Evolutionary conservation across 2,113 vertebrate species (phyloP).

Genomic region (Cairina moschata): DNA sequence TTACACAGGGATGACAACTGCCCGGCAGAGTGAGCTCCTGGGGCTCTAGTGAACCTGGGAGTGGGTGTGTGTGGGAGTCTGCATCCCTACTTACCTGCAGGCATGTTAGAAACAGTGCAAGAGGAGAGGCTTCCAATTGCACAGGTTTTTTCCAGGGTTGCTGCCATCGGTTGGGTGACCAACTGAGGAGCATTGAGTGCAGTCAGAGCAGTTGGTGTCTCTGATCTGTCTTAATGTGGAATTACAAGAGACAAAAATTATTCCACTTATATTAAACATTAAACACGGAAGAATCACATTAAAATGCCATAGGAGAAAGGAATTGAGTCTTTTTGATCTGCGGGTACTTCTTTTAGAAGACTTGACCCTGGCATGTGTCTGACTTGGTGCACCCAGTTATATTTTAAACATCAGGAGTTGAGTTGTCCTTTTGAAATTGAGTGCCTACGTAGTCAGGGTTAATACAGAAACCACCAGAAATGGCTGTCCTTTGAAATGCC

Average conservation of each 20-base stretch:
- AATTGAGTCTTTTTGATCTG: conserved; percentile 39
- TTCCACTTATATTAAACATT: conserved; percentile 74
- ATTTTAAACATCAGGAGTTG: conserved; percentile 54
- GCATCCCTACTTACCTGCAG: background rate
- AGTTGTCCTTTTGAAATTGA: background rate
- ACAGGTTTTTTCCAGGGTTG: background rate
- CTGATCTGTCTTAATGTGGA: conserved; percentile 55
- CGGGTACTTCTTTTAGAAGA: background rate
- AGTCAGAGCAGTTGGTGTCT: background rate
- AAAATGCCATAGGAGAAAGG: background rate
- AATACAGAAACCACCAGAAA: conserved; percentile 21
- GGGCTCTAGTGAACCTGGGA: background rate
- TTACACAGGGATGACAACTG: background rate
- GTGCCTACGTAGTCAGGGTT: background rate
- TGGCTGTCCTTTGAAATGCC: background rate
- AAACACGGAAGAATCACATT: conserved; percentile 59
- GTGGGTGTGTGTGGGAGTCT: background rate
- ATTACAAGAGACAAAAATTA: conserved; percentile 38
- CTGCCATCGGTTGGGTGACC: background rate
- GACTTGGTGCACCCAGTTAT: conserved; percentile 11
- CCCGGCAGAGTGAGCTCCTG: background rate
- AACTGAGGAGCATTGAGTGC: background rate
- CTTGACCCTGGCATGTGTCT: conserved; percentile 6
- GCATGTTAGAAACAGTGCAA: background rate
- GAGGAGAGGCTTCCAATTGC: background rate